These are phyloP conservation scores for Chrosomus eos DNA, from an alignment of 2,797 vertebrate genomes.

Conservation along the genomic window DNA sequence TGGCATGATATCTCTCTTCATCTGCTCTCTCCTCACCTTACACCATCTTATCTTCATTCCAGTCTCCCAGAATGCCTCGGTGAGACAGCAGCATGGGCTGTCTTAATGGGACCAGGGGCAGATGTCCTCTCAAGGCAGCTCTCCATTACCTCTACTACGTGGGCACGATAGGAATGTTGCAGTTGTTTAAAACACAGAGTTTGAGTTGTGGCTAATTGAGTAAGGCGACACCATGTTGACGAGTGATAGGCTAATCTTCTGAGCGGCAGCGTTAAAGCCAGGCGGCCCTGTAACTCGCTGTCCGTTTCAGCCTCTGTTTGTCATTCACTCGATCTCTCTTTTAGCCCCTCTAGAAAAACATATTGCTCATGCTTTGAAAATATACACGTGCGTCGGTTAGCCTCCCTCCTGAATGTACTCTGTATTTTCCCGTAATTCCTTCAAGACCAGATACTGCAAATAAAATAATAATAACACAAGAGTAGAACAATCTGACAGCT, in stretches of 20 bases:
- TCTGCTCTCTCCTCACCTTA: slow-evolving; percentile 49
- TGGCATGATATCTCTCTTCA: slow-evolving; percentile 56
- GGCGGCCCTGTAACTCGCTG: slow-evolving; percentile 36
- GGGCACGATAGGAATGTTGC: slow-evolving; percentile 61
- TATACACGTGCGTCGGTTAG: background rate
- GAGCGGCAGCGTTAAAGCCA: slow-evolving; percentile 45
- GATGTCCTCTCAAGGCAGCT: slow-evolving; percentile 47
- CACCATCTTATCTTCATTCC: slow-evolving; percentile 44
- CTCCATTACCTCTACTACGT: slow-evolving; percentile 51
- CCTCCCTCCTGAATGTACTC: background rate
- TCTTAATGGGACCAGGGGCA: slow-evolving; percentile 45
- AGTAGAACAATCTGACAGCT: slow-evolving; percentile 49
- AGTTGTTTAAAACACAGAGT: slow-evolving; percentile 57
- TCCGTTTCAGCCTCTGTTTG: slow-evolving; percentile 34
- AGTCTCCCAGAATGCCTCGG: slow-evolving; percentile 22
- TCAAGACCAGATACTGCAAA: slow-evolving; percentile 22
- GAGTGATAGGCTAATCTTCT: slow-evolving; percentile 61
- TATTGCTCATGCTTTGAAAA: slow-evolving; percentile 47
- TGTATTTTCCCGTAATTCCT: slow-evolving; percentile 10
- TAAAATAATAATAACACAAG: slow-evolving; percentile 29
- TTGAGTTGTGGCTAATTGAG: slow-evolving; percentile 59
- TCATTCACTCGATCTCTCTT: background rate
- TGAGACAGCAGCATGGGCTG: slow-evolving; percentile 45
- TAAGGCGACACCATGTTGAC: slow-evolving; percentile 58
- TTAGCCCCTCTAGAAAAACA: slow-evolving; percentile 28